phyloP scores from a whole-genome alignment of 1,140 invertebrate species.

The Aphelenchoides besseyi region DNA sequence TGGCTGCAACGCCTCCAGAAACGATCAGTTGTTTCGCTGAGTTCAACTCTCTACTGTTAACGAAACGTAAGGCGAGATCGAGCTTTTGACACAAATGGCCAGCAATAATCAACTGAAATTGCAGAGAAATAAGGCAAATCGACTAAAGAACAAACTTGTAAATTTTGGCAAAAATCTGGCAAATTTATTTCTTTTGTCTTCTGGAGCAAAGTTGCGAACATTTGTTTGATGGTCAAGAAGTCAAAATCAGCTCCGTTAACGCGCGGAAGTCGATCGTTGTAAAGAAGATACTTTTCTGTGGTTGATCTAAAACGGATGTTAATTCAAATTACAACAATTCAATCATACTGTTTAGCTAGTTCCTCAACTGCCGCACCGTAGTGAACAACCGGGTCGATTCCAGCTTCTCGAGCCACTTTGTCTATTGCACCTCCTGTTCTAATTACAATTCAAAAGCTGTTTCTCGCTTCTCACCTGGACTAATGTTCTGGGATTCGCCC shows the following conservation, averaged over 20 bases:
- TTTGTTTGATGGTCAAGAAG: constrained; percentile 27
- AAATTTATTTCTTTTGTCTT: constrained; percentile 30
- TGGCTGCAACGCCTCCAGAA: constrained; percentile 92
- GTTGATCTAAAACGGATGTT: constrained; percentile 40
- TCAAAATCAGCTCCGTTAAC: constrained; percentile 37
- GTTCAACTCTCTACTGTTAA: neutral
- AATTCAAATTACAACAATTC: too few species aligned
- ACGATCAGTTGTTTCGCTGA: constrained; percentile 68
- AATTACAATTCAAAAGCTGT: constrained; percentile 8
- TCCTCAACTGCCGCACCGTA: constrained; percentile 35
- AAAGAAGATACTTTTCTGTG: constrained; percentile 18
- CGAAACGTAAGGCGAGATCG: constrained; percentile 30
- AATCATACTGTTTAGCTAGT: constrained; percentile 37
- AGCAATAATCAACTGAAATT: constrained; percentile 36
- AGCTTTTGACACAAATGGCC: constrained; percentile 40
- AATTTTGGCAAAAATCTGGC: constrained; percentile 34
- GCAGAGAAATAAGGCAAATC: neutral
- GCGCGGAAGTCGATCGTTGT: neutral
- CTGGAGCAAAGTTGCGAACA: neutral
- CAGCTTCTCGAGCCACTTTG: constrained; percentile 32
- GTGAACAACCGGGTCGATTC: constrained; percentile 25
- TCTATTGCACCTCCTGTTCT: constrained; percentile 35
- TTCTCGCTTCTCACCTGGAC: constrained; percentile 26
- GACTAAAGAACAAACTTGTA: constrained; percentile 37
- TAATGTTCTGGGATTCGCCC: constrained; percentile 18